Evolutionary conservation across 2,888 invertebrate species (phyloP), one percentile per base, ranked within the genome.

Genomic region (Epistrophe grossulariae): DNA sequence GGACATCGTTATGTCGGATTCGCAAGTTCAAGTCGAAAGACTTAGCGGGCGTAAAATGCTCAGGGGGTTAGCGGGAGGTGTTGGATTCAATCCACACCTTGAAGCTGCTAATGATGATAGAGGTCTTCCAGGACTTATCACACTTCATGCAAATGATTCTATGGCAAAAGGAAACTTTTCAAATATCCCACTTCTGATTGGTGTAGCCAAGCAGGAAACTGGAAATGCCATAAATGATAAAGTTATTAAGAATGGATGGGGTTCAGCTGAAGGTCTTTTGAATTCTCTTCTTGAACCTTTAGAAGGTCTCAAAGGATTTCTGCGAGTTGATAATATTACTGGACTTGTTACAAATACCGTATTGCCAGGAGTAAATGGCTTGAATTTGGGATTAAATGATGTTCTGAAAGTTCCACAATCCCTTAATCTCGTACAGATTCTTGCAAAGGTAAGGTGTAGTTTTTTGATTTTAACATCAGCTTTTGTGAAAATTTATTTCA

Each of bases 121-220:
- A 31, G 95, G 94, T 5, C 91, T 97, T 43, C 97, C 97, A 0
- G 94, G 95, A 9, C 91, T 96, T 19, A 93, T 96, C 2, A 93
- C 94, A n/a, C 94, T 94, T 19, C 93, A 94, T 57, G 96, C 97
- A 0, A 93, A 95, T 4, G 93, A 95, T 31, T 93, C 95, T 3
- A 91, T 97, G 68, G 94, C 94, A 73, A 93, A 93, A 38, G 94
- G 94, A 35, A 93, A 94, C 48, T 93, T 94, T 72, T 94, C 94
- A 0, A 93, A 94, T 3, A 94, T 95, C 17, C 96, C 97, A 0
- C 91, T 97, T 84, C 93, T 97, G 13, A 96, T 96, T 0, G 97
- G 97, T 1, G 95, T 96, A 4, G 95, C 95, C 0, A 95, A 95
- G 64, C 95, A 96, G 59, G 97, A 97, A 92, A 96, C 96, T 0